Base-by-base conservation (phyloP, 35 echinoderm and acorn worm species). In the Apostichopus japonicus region DNA sequence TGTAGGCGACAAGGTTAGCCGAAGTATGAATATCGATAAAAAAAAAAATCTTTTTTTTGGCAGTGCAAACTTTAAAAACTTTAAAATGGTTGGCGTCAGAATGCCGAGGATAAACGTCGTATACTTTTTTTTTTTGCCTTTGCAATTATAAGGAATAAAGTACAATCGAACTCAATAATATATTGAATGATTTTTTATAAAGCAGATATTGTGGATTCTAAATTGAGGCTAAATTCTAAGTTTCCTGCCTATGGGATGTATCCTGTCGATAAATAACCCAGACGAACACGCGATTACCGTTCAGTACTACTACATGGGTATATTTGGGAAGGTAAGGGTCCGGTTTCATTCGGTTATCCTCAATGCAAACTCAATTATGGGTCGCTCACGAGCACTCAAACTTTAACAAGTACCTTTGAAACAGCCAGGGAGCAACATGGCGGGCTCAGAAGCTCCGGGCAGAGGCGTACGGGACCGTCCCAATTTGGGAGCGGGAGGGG, bases 1-100 rank as follows among this genome's bases (percentile, higher is more conserved):
- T 57, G 19, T 53, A 84, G 81, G 81, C 81, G 81, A 84, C 81
- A 84, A 84, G 81, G 81, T 84, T 84, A 84, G 61, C 81, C 55
- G 15, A 84, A 22, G 81, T 84, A 84, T 84, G 54, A 84, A 84
- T 84, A 84, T 84, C 81, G 16, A 5, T 75, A 21, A 23, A n/a
- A n/a, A n/a, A n/a, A n/a, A n/a, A n/a, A n/a, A n/a, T n/a, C 22
- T 75, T 75, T 24, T 84, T 80, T 9, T 84, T 61, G 16, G 81
- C 56, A 4, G 54, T 84, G 24, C 81, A 57, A 57, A 84, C 81
- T 55, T 84, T 57, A 84, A 58, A 23, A 57, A n/a, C 53, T 84
- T 55, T 21, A 44, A 44, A 44, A 44, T 44, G 33, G 33, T 44
- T 16, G 81, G 81, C 81, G 81, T 57, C 81, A 21, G 54, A 23